Percentiles rank a stretch among this genome's conserved stretches.
These are phyloP conservation scores for Macrosoma leucophasiata DNA, from an alignment of 2,888 invertebrate genomes.

Conservation along the genomic window DNA sequence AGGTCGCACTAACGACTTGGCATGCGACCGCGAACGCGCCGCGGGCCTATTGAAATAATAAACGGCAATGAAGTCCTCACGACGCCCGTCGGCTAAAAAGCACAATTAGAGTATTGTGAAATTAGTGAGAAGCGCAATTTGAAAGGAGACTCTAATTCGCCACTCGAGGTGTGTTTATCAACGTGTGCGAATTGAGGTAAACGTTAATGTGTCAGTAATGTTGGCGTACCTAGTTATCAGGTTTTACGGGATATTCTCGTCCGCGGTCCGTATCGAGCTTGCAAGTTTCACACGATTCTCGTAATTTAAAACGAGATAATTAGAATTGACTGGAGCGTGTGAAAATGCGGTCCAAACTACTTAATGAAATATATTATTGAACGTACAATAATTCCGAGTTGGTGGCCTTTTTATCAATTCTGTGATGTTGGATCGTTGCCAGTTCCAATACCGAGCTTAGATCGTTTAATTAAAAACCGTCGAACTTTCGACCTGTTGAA, in stretches of 20 bases:
- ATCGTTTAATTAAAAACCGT: constrained; percentile 73
- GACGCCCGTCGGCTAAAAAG: constrained; percentile 41
- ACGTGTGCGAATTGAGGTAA: constrained; percentile 44
- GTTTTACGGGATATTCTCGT: constrained; percentile 22
- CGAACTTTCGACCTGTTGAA: constrained; percentile 74
- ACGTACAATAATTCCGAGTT: constrained; percentile 40
- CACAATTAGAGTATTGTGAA: constrained; percentile 49
- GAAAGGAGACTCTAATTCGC: constrained; percentile 43
- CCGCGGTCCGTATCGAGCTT: constrained; percentile 10
- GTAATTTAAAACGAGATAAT: constrained; percentile 44
- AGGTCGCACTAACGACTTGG: constrained; percentile 62
- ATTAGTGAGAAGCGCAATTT: constrained; percentile 50
- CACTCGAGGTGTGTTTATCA: constrained; percentile 37
- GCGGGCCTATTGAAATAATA: constrained; percentile 48
- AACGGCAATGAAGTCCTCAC: constrained; percentile 57
- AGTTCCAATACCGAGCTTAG: constrained; percentile 59
- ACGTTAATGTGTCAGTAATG: constrained; percentile 33
- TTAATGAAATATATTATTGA: constrained; percentile 43
- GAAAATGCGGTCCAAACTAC: constrained; percentile 29
- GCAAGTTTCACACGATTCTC: constrained; percentile 17
- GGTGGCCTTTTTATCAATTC: constrained; percentile 66
- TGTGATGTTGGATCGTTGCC: constrained; percentile 54
- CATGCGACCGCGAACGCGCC: constrained; percentile 40
- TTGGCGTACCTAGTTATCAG: constrained; percentile 36
- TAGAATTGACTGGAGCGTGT: constrained; percentile 36